A percentile compares a stretch with the other conserved stretches of the same genome.
phyloP scores from a whole-genome alignment of 2,797 vertebrate genomes.

The Orestias chungarensis region DNA sequence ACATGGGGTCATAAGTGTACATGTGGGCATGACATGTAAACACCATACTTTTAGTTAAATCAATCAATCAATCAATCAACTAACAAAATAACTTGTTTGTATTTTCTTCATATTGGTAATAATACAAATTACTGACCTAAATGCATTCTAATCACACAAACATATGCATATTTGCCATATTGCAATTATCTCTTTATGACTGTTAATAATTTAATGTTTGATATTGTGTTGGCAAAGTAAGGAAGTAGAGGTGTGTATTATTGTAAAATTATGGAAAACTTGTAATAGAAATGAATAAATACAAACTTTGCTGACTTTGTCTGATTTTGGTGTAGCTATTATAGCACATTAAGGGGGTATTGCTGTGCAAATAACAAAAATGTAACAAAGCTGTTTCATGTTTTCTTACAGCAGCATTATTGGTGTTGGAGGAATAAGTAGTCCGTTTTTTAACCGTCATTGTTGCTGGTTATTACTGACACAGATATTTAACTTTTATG shows the following conservation, averaged over 20 bases:
- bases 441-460: too few relatives aligned
- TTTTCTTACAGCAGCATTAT: too few relatives aligned
- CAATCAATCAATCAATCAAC: too few relatives aligned
- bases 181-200: background rate
- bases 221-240: background rate
- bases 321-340: background rate
- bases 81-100: background rate
- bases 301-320: constrained; percentile 15
- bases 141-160: background rate
- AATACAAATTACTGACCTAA: background rate
- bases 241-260: constrained; percentile 1
- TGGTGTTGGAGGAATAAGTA: too few relatives aligned
- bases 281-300: constrained; percentile 28
- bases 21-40: background rate
- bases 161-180: background rate
- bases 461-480: too few relatives aligned
- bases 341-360: too few relatives aligned
- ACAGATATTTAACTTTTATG: too few relatives aligned
- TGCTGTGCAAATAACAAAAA: too few relatives aligned
- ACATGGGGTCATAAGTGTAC: background rate
- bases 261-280: constrained; percentile 17
- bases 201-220: background rate
- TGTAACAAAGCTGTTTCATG: too few relatives aligned
- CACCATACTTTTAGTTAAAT: background rate
- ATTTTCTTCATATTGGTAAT: background rate